phyloP scores from a whole-genome alignment of 2,797 vertebrate genomes.

The Arnoldichthys spilopterus region DNA sequence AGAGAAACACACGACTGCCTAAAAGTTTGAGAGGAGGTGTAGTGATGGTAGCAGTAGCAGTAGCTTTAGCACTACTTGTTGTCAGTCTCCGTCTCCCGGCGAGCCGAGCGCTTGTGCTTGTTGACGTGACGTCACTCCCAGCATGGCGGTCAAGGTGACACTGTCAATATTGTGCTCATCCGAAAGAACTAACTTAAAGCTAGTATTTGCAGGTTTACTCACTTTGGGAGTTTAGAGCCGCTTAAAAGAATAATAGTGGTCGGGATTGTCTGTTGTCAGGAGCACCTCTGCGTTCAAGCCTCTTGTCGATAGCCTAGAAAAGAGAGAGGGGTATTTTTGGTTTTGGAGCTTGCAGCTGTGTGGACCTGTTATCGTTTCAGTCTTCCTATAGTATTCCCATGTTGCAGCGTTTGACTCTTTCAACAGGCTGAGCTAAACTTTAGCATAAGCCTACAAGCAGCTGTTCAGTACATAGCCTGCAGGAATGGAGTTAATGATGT shows the following conservation, averaged over 20 bases:
- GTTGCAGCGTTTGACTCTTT: neutral
- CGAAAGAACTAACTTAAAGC: conserved; percentile 58
- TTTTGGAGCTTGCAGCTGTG: neutral
- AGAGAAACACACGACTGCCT: neutral
- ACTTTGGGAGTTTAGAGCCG: neutral
- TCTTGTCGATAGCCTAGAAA: neutral
- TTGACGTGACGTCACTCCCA: conserved; percentile 83
- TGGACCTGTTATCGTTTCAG: neutral
- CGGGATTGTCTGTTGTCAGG: neutral
- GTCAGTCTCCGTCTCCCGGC: conserved; percentile 7
- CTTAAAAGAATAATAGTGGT: neutral
- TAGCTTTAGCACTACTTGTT: neutral
- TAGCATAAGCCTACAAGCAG: neutral
- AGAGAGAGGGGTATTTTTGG: neutral
- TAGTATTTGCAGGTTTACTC: conserved; percentile 42
- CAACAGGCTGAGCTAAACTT: neutral
- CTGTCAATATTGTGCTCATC: conserved; percentile 76
- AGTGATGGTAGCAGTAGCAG: neutral
- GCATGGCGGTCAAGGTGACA: conserved; percentile 99
- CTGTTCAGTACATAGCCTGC: neutral
- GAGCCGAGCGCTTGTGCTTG: conserved; percentile 52
- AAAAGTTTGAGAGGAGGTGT: neutral
- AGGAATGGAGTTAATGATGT: neutral
- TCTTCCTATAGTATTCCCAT: neutral
- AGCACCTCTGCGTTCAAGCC: neutral